Evolutionary conservation across 1,140 invertebrate genomes (phyloP).

Genomic region (Orussus abietinus): DNA sequence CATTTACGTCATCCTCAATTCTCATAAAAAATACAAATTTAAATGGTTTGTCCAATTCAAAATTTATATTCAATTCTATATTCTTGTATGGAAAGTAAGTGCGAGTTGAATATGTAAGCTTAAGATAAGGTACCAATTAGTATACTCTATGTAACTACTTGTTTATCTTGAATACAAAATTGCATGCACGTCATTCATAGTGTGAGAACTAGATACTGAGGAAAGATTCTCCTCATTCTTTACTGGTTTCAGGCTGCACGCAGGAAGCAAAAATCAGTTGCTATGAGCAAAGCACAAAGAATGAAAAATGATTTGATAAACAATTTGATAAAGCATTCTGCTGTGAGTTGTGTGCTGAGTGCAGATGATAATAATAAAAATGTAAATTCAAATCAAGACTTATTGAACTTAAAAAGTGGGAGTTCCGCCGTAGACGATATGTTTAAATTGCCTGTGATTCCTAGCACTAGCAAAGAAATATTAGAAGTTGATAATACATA

Average conservation of each 20-base stretch:
- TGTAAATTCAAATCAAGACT: slow-evolving; percentile 6
- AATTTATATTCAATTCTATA: too few species aligned
- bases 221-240: slow-evolving; percentile 40
- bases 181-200: slow-evolving; percentile 39
- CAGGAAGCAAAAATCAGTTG: slow-evolving; percentile 71
- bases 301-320: slow-evolving; percentile 70
- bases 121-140: too few species aligned
- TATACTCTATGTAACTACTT: too few species aligned
- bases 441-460: slow-evolving; percentile 68
- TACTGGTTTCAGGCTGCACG: slow-evolving; percentile 65
- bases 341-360: slow-evolving; percentile 44
- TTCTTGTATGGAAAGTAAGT: too few species aligned
- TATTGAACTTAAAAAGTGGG: slow-evolving; percentile 14
- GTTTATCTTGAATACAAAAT: slow-evolving; percentile 45
- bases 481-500: slow-evolving; percentile 42
- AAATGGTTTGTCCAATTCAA: too few species aligned
- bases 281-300: slow-evolving; percentile 65
- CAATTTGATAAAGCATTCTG: slow-evolving; percentile 58
- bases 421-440: slow-evolving; percentile 52
- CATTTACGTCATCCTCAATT: background rate
- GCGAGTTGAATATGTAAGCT: background rate
- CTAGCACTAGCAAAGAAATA: slow-evolving; percentile 44
- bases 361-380: background rate
- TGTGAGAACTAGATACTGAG: slow-evolving; percentile 48
- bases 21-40: background rate